Evolutionary conservation across 2,888 invertebrate species (phyloP).

Genomic region (Antheraea yamamai): DNA sequence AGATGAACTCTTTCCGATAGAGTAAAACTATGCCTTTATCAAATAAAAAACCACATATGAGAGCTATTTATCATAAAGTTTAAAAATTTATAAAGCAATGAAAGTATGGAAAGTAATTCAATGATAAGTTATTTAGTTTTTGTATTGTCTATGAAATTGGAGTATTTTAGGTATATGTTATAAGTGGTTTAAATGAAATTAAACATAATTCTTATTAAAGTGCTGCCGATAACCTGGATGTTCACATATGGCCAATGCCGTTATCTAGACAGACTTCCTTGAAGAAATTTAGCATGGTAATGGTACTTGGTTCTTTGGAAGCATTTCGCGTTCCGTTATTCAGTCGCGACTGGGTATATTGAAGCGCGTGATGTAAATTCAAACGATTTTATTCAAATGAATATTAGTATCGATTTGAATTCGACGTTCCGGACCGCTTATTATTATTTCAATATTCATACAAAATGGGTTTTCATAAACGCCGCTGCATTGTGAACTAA

Average conservation of each 20-base stretch:
- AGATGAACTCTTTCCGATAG: neutral
- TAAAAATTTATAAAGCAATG: no score
- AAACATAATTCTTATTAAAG: slow-evolving; percentile 15
- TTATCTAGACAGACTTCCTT: slow-evolving; percentile 53
- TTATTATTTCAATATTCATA: slow-evolving; percentile 13
- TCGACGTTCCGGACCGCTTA: slow-evolving; percentile 22
- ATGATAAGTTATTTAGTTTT: no score
- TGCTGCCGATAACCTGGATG: slow-evolving; percentile 19
- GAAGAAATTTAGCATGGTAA: slow-evolving; percentile 60
- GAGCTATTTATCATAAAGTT: no score
- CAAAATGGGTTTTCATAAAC: neutral
- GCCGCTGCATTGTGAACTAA: neutral
- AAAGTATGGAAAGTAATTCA: no score
- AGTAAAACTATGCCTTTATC: neutral
- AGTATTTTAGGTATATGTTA: neutral
- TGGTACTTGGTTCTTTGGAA: slow-evolving; percentile 55
- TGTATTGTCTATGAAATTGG: neutral
- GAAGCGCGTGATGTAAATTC: slow-evolving; percentile 60
- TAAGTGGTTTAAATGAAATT: slow-evolving; percentile 5
- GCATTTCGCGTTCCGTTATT: slow-evolving; percentile 63
- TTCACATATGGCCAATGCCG: slow-evolving; percentile 42
- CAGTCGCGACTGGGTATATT: slow-evolving; percentile 57
- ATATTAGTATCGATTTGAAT: slow-evolving; percentile 38
- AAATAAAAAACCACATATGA: no score
- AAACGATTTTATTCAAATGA: slow-evolving; percentile 49